A percentile compares a stretch with the other conserved stretches of the same genome.
phyloP scores from a whole-genome alignment of 2,888 invertebrate species.

The Belgica antarctica region DNA sequence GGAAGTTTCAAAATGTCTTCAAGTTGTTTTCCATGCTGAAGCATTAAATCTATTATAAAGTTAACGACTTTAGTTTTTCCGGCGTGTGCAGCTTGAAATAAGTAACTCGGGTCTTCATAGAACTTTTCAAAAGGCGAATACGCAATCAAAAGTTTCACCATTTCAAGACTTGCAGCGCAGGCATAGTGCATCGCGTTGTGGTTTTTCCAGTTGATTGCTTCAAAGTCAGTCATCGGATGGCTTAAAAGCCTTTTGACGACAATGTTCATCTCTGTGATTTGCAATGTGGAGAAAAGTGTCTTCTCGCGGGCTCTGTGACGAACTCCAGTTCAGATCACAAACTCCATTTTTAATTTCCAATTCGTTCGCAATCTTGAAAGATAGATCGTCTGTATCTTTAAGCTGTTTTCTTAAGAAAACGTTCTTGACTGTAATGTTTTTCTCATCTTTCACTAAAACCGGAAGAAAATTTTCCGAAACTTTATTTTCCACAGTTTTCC shows the following conservation, averaged over 20 bases:
- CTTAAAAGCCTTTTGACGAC: background rate
- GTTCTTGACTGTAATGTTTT: background rate
- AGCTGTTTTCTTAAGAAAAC: slow-evolving; percentile 1
- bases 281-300: slow-evolving; percentile 3
- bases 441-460: background rate
- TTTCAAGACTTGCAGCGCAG: background rate
- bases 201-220: no score
- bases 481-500: background rate
- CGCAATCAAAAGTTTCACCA: background rate
- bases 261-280: background rate
- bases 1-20: no score
- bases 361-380: background rate
- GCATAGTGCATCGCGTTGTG: background rate
- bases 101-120: background rate
- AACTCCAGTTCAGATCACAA: slow-evolving; percentile 9
- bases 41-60: background rate
- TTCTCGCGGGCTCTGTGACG: background rate
- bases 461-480: background rate
- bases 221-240: slow-evolving; percentile 1
- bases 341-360: background rate
- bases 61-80: background rate
- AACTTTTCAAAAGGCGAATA: background rate
- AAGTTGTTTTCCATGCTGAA: background rate
- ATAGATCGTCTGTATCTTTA: slow-evolving; percentile 8
- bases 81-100: background rate